These are phyloP conservation scores for Seira ritae DNA, from an alignment of 2,888 invertebrate species.

Conservation along the genomic window DNA sequence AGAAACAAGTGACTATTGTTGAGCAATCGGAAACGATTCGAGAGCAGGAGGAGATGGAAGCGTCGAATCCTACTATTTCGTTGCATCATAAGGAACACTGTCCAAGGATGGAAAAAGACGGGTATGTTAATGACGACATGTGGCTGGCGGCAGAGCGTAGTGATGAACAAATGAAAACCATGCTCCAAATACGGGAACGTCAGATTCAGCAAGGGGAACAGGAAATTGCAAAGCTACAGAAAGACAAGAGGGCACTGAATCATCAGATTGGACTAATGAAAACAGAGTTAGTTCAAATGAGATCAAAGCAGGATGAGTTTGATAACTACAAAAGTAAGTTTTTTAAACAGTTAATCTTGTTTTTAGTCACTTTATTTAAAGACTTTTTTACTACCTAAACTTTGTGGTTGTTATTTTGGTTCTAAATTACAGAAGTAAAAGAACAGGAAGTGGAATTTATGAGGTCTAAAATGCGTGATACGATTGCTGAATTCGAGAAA, in stretches of 20 bases:
- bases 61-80: slow-evolving; percentile 66
- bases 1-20: slow-evolving; percentile 50
- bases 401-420: too few species aligned
- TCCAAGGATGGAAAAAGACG: slow-evolving; percentile 63
- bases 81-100: slow-evolving; percentile 69
- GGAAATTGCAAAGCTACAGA: slow-evolving; percentile 56
- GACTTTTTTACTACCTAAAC: too few species aligned
- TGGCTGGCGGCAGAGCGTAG: slow-evolving; percentile 53
- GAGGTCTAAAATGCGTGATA: slow-evolving; percentile 67
- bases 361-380: too few species aligned
- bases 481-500: slow-evolving; percentile 68
- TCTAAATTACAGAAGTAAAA: slow-evolving; percentile 53
- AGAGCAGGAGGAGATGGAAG: slow-evolving; percentile 63
- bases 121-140: slow-evolving; percentile 32
- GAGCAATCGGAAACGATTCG: slow-evolving; percentile 43
- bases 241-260: slow-evolving; percentile 71
- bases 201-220: slow-evolving; percentile 66
- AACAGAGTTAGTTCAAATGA: slow-evolving; percentile 70
- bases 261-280: slow-evolving; percentile 71
- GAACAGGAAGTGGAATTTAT: slow-evolving; percentile 68
- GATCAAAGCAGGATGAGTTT: slow-evolving; percentile 60
- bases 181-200: slow-evolving; percentile 64
- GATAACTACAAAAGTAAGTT: slow-evolving; percentile 66
- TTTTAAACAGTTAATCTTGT: too few species aligned
- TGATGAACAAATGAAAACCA: slow-evolving; percentile 61